Evolutionary conservation across 1,140 invertebrate genomes (phyloP), one percentile per base, ranked within the genome.

Genomic region (Papilio polyxenes): DNA sequence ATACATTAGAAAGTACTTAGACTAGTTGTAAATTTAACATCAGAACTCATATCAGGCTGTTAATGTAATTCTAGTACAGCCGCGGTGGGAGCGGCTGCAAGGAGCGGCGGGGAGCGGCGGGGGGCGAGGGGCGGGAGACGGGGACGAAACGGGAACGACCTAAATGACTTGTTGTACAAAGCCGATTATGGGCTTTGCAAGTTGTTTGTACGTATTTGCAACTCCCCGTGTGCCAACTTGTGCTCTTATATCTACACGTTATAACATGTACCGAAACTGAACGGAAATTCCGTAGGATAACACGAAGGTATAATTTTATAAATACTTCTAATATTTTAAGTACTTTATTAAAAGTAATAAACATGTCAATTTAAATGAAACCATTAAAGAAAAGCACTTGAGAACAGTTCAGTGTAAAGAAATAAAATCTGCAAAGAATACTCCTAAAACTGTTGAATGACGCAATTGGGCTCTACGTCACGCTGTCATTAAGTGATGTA

Each of bases 161-260:
- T 72, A 72, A 72, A 72, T 72, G 65, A 72, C 31, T 72, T 72
- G 65, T 72, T 72, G 31, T 72, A 72, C 65, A 40, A 72, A 72
- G 31, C 31, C 65, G 65, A 72, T 72, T 72, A 72, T 40, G 65
- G 31, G 65, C 65, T 72, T 72, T 72, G 65, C 31, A 23, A 72
- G 65, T 72, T 72, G 65, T 72, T 72, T 72, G 65, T 72, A 37
- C 11, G 65, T 15, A 72, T 72, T 72, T 37, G 65, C 65, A 72
- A 15, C 31, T 72, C 65, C 65, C 65, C 65, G 13, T 72, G 65
- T 15, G 65, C 11, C 31, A 72, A 72, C 23, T 72, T 72, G 65
- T 72, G 11, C 11, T 37, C 23, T 37, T 72, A 69, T 15, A 17
- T 72, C 23, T 72, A 40, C 7, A 44, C 11, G 31, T 72, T 5